phyloP scores from a whole-genome alignment of 1,140 invertebrate genomes.

The Drosophila ficusphila region DNA sequence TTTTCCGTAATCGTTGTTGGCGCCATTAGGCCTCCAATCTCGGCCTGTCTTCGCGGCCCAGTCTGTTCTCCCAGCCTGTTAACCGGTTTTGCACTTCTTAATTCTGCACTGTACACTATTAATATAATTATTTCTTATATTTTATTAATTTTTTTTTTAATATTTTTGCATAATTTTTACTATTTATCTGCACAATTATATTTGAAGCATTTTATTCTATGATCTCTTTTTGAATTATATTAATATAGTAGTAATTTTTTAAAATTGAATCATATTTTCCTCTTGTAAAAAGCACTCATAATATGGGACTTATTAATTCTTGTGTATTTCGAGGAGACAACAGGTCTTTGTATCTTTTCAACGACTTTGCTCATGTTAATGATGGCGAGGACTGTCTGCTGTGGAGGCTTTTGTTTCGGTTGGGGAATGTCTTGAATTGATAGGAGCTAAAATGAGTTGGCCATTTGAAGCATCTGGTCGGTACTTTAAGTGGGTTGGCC shows the following conservation, averaged over 20 bases:
- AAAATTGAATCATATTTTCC: neutral
- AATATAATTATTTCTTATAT: too few relatives aligned
- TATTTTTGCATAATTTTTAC: too few relatives aligned
- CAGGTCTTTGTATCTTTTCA: constrained; percentile 25
- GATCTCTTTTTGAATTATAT: too few relatives aligned
- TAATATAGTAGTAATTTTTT: too few relatives aligned
- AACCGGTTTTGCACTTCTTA: constrained; percentile 26
- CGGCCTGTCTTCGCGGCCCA: neutral
- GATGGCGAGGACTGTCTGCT: constrained; percentile 11
- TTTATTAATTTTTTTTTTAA: too few relatives aligned
- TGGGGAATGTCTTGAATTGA: constrained; percentile 33
- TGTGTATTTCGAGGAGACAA: constrained; percentile 15
- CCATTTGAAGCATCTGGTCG: constrained; percentile 7
- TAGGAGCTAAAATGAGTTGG: constrained; percentile 34
- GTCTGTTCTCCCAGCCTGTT: neutral
- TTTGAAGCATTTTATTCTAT: too few relatives aligned
- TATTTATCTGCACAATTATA: too few relatives aligned
- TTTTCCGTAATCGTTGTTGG: constrained; percentile 72
- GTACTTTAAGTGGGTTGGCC: neutral
- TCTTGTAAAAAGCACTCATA: neutral
- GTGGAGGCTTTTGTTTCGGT: constrained; percentile 27
- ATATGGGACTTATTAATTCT: neutral
- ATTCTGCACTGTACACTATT: neutral
- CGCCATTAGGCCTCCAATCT: constrained; percentile 47
- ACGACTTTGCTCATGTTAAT: constrained; percentile 31